Percentiles rank a stretch among this genome's conserved stretches.
phyloP scores from a whole-genome alignment of 1,140 invertebrate species.

The Andrena cerasifolii region DNA sequence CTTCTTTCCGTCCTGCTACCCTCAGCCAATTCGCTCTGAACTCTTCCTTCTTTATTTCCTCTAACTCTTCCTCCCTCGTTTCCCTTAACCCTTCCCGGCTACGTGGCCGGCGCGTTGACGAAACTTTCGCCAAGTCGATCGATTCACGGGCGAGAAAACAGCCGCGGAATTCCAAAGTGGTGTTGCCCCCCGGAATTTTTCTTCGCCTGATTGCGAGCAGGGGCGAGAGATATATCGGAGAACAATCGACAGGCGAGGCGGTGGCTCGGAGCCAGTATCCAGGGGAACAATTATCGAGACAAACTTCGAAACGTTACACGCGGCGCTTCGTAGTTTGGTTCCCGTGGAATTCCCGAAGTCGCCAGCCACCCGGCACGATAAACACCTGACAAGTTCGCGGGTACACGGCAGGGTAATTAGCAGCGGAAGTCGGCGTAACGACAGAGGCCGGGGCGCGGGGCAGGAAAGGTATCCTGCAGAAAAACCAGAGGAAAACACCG shows the following conservation, averaged over 20 bases:
- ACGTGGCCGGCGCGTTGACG: conserved; percentile 18
- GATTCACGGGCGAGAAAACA: background rate
- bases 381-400: background rate
- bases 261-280: background rate
- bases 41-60: background rate
- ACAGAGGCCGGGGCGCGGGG: background rate
- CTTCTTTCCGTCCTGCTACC: background rate
- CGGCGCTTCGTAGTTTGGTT: no score
- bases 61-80: conserved; percentile 13
- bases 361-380: background rate
- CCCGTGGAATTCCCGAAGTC: background rate
- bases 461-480: background rate
- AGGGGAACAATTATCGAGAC: background rate
- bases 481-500: background rate
- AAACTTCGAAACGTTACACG: background rate
- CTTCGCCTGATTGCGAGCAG: background rate
- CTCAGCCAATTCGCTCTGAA: background rate
- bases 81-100: conserved; percentile 8
- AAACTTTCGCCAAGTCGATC: conserved; percentile 20
- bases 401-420: conserved; percentile 6
- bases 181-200: conserved; percentile 9
- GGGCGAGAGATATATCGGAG: background rate
- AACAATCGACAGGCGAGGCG: background rate
- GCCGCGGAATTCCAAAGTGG: background rate
- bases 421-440: background rate